Percentiles rank a stretch among this genome's conserved stretches.
These are phyloP conservation scores for Leptothorax acervorum DNA, from an alignment of 2,888 invertebrate species.

Conservation along the genomic window DNA sequence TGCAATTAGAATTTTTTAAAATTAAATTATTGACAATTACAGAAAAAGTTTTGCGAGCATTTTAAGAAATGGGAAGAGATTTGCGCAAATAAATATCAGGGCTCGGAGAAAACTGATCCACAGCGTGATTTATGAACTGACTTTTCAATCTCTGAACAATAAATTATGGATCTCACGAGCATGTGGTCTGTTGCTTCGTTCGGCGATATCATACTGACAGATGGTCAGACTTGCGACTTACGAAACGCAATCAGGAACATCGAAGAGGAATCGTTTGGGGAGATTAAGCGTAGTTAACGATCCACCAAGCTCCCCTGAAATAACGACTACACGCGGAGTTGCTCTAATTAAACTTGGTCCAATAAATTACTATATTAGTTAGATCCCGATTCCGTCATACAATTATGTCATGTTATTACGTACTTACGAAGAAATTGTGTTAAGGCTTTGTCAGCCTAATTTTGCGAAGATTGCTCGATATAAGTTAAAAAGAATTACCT, in stretches of 20 bases:
- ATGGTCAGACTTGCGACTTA: slow-evolving; percentile 37
- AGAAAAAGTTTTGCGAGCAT: not conserved
- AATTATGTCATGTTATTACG: not conserved
- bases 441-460: not conserved
- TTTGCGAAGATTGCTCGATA: not conserved
- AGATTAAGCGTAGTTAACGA: slow-evolving; percentile 56
- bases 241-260: slow-evolving; percentile 41
- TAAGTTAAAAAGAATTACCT: not conserved
- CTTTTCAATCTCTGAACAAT: slow-evolving; percentile 23
- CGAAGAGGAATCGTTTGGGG: slow-evolving; percentile 45
- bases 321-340: slow-evolving; percentile 18
- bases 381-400: not conserved
- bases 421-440: not conserved
- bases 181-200: slow-evolving; percentile 25
- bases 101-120: not conserved
- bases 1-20: not conserved
- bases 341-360: slow-evolving; percentile 39
- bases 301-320: slow-evolving; percentile 31
- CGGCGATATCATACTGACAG: slow-evolving; percentile 42
- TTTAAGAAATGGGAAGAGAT: not conserved
- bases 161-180: slow-evolving; percentile 25
- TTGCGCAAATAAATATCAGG: not conserved
- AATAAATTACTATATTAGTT: slow-evolving; percentile 25
- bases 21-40: not conserved
- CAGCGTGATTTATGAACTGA: slow-evolving; percentile 22